phyloP scores from a whole-genome alignment of 1,140 invertebrate genomes.

The Philopotamus ludificatus region DNA sequence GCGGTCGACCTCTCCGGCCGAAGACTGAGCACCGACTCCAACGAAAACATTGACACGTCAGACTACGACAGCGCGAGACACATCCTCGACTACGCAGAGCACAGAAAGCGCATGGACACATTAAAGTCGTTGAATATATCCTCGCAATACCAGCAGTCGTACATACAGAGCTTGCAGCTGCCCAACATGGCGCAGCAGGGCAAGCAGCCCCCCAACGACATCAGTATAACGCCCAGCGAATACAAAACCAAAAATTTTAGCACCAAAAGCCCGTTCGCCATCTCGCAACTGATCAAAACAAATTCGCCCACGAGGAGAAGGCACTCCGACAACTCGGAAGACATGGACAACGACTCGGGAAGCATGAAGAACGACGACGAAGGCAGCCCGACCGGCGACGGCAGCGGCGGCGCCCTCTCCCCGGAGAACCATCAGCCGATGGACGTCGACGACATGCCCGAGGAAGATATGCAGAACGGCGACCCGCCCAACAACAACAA shows the following conservation, averaged over 20 bases:
- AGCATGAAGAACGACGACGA: slow-evolving; percentile 28
- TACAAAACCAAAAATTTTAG: slow-evolving; percentile 51
- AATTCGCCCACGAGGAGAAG: slow-evolving; percentile 56
- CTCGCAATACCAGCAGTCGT: slow-evolving; percentile 51
- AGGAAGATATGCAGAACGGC: slow-evolving; percentile 50
- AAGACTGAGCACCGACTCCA: slow-evolving; percentile 54
- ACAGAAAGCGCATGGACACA: slow-evolving; percentile 33
- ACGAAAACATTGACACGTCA: slow-evolving; percentile 51
- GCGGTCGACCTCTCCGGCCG: slow-evolving; percentile 53
- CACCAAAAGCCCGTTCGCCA: slow-evolving; percentile 58
- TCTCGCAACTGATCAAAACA: slow-evolving; percentile 56
- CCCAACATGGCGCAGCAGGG: slow-evolving; percentile 16
- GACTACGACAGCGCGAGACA: slow-evolving; percentile 10
- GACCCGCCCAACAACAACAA: slow-evolving; percentile 51
- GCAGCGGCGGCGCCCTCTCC: slow-evolving; percentile 11
- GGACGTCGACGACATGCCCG: slow-evolving; percentile 37
- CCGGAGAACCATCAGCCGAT: slow-evolving; percentile 29
- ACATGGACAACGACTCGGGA: slow-evolving; percentile 47
- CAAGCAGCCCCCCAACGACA: slow-evolving; percentile 13
- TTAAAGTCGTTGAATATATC: slow-evolving; percentile 30
- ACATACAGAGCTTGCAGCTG: slow-evolving; percentile 55
- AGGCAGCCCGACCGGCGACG: slow-evolving; percentile 25
- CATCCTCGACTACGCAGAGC: slow-evolving; percentile 33
- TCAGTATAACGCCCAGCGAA: slow-evolving; percentile 33
- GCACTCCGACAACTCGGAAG: slow-evolving; percentile 51